These are phyloP conservation scores for Pomatostomus ruficeps DNA, from an alignment of 2,113 vertebrate genomes.

Conservation along the genomic window DNA sequence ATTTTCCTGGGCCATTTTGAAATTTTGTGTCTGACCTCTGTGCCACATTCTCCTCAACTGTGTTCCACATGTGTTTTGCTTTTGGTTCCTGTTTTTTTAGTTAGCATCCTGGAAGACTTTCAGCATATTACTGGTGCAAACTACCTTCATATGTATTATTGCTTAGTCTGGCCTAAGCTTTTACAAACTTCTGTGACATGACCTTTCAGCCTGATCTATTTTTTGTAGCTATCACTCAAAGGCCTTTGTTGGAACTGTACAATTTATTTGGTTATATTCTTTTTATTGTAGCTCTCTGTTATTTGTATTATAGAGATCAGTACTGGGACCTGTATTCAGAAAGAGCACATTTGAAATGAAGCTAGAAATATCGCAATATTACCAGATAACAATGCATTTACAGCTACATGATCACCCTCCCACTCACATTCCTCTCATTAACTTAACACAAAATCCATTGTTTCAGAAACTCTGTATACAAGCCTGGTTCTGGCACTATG, in stretches of 20 bases:
- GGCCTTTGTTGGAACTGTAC: not conserved
- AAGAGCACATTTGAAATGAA: not conserved
- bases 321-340: not conserved
- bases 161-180: not conserved
- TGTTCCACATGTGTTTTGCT: not conserved
- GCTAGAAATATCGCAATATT: not conserved
- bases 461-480: not conserved
- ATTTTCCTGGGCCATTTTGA: not conserved
- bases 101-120: not conserved
- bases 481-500: not conserved
- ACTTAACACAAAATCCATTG: not conserved
- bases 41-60: not conserved
- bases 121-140: not conserved
- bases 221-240: not conserved
- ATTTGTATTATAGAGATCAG: not conserved
- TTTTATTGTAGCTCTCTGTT: not conserved
- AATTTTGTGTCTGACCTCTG: not conserved
- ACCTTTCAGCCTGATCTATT: not conserved
- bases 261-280: not conserved
- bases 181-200: not conserved
- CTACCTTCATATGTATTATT: not conserved
- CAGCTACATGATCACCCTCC: not conserved
- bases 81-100: not conserved
- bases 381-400: not conserved
- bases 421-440: not conserved